Evolutionary conservation across 1,140 invertebrate genomes (phyloP).

Genomic region (Listronotus oregonensis): DNA sequence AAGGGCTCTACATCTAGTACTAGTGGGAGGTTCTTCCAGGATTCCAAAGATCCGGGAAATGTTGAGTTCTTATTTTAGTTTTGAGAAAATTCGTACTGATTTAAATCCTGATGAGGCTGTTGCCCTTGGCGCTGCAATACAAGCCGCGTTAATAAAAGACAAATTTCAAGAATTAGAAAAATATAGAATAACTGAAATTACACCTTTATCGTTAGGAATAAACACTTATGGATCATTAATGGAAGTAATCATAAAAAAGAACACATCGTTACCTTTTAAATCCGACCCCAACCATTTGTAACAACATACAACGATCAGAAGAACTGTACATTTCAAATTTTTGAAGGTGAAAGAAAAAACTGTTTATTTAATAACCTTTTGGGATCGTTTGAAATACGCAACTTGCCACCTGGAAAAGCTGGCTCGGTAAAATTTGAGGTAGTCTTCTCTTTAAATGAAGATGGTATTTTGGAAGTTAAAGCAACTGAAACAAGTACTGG

Average conservation of each 20-base stretch:
- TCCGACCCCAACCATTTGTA: not conserved
- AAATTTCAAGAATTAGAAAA: conserved; percentile 4
- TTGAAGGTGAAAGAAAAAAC: conserved; percentile 35
- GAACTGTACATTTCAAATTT: conserved; percentile 14
- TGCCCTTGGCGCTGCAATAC: conserved; percentile 36
- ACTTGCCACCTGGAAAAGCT: conserved; percentile 8
- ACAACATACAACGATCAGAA: conserved; percentile 25
- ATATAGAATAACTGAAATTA: conserved; percentile 29
- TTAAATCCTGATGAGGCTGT: conserved; percentile 55
- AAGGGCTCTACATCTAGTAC: conserved; percentile 50
- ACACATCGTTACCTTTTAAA: conserved; percentile 23
- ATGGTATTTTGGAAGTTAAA: too few relatives aligned
- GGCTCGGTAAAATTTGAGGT: too few relatives aligned
- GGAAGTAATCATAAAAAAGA: conserved; percentile 17
- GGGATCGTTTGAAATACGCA: conserved; percentile 13
- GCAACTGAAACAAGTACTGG: conserved; percentile 49
- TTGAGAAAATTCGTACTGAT: conserved; percentile 36
- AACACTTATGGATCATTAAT: not conserved
- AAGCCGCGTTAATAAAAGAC: conserved; percentile 29
- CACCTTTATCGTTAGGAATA: conserved; percentile 30
- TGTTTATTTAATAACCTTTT: conserved; percentile 28
- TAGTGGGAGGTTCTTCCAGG: conserved; percentile 68
- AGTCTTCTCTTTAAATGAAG: too few relatives aligned
- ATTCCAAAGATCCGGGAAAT: conserved; percentile 63
- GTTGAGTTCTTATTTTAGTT: conserved; percentile 59